Base-by-base conservation (phyloP, 1,140 invertebrate genomes). In the Calliphora vicina region DNA sequence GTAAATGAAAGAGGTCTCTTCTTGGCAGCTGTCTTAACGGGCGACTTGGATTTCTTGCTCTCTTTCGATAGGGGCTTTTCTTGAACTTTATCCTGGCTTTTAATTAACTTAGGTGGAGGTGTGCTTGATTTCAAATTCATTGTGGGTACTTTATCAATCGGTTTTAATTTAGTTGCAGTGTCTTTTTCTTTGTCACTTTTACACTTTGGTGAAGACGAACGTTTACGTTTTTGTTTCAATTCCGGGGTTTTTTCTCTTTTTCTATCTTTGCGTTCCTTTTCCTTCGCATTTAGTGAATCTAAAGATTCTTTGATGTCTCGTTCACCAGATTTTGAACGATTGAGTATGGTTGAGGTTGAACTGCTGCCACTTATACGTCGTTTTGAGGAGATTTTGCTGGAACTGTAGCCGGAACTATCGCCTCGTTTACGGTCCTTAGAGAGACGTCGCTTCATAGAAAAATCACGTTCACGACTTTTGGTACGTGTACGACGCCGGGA, bases 1-100 rank as follows among this genome's bases (percentile, higher is more conserved):
- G 71, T 57, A 71, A 82, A 82, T 25, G 82, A 82, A 1, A 82
- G 50, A 20, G 82, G 82, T 6, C 67, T 82, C 23, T 76, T 82
- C 17, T 57, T 61, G n/a, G 17, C 9, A 27, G 80, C 20, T 8
- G n/a, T 42, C 43, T 81, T 81, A 50, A n/a, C 20, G 25, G 61
- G 61, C 9, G 61, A 67, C 25, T 67, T 67, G 42, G 35, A 15
- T 67, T 57, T 81, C 15, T 61, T 27, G 1, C 5, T 17, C 1
- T 81, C 50, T 29, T 67, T 57, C 4, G 12, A 23, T 10, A 2
- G 26, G 0, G 50, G 5, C 57, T 57, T 67, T 2, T 35, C 35
- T 35, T 35, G 35, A 35, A 5, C 35, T 10, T 10, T 35, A 5
- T 35, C 35, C 4, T 35, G 35, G 23, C 9, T 81, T 42, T 26